Base-by-base conservation (phyloP, 2,888 invertebrate species). In the Hirtodrosophila alboralis region DNA sequence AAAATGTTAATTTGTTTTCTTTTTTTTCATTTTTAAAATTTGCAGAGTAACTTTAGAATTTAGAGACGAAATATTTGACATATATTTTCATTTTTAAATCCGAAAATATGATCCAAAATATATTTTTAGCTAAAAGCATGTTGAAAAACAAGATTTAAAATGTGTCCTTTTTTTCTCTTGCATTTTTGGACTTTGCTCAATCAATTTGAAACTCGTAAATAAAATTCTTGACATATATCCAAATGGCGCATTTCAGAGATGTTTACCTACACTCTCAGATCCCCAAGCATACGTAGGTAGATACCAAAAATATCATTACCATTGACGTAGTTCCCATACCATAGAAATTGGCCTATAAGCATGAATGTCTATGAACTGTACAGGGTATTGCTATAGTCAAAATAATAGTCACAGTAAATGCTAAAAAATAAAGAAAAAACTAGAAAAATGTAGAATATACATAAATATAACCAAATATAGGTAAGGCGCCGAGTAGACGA, bases 211-310 rank as follows among this genome's bases (percentile, higher is more conserved):
- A 31, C 10, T 45, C 52, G 57, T 56, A 64, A 66, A 71, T 45
- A 63, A 78, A 66, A 85, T 66, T 83, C 76, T 60, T 77, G 68
- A 72, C 62, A 62, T 40, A 56, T 60, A 54, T 53, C 58, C 79
- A 61, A 51, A 69, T 44, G 56, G 40, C 79, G 75, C 60, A 67
- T 51, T 41, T 57, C 14, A 16, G 30, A 43, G 27, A 48, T 59
- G 16, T 64, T 34, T 52, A 13, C 14, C 21, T 31, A 37, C 4
- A 7, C 14, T 9, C 9, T 7, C 31, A 44, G 34, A n/a, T n/a
- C n/a, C n/a, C 37, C 44, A 34, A 45, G 38, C n/a, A 18, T 23
- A 57, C 34, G 41, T 45, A 26, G 27, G 38, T 30, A 7, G 14
- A 43, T 13, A 6, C 21, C 10, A 41, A 34, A 28, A 28, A 41